phyloP scores from a whole-genome alignment of 2,113 vertebrate genomes.

The Phylloscopus trochilus region DNA sequence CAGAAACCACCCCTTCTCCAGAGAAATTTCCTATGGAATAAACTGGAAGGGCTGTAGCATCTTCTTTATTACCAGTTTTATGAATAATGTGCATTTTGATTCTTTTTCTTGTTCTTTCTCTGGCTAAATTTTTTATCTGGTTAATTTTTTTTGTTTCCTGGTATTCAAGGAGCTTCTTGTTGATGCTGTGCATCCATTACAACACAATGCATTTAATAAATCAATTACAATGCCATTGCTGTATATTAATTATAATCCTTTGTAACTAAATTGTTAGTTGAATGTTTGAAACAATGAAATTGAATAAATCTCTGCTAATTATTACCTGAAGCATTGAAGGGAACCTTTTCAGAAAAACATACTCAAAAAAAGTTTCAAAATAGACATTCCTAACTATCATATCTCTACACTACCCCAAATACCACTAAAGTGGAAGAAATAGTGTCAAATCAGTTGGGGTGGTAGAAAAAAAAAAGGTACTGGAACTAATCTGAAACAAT shows the following conservation, averaged over 20 bases:
- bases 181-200: background rate
- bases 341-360: background rate
- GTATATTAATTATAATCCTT: background rate
- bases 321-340: background rate
- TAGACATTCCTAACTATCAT: background rate
- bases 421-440: background rate
- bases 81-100: background rate
- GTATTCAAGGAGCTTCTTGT: background rate
- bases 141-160: background rate
- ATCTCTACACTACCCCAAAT: background rate
- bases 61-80: background rate
- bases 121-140: background rate
- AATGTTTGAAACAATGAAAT: background rate
- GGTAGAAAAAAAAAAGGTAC: background rate
- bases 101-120: background rate
- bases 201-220: background rate
- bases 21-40: background rate
- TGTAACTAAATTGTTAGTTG: background rate
- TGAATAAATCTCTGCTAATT: background rate
- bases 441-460: accelerated
- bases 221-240: background rate
- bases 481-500: background rate
- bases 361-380: background rate
- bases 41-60: background rate
- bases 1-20: background rate